Conservation (phyloP, 2,888 invertebrate species). For the Tetropium fuscum region DNA sequence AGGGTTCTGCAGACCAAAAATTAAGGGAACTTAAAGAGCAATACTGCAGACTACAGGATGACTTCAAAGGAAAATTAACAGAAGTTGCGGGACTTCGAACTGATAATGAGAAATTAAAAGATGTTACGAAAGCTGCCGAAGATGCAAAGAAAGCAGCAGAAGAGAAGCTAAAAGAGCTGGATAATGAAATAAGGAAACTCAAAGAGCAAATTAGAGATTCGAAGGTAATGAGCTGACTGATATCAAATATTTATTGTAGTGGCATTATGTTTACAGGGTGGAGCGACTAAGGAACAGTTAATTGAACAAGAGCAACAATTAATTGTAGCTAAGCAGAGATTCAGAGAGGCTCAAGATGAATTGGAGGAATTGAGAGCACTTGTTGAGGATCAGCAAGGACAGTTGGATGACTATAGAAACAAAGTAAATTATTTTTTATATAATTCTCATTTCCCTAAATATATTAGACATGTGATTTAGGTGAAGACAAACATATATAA, state of each 20-base stretch:
- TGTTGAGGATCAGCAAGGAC: slow-evolving; percentile 75
- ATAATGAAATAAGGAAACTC: slow-evolving; percentile 66
- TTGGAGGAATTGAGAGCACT: slow-evolving; percentile 70
- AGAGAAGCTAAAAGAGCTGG: slow-evolving; percentile 71
- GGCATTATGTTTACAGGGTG: slow-evolving; percentile 32
- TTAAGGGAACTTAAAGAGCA: slow-evolving; percentile 72
- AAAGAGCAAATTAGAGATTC: slow-evolving; percentile 57
- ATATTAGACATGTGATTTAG: too few relatives aligned
- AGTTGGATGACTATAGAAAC: slow-evolving; percentile 77
- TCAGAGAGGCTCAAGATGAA: slow-evolving; percentile 72
- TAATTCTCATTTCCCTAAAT: not conserved
- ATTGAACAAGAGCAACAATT: slow-evolving; percentile 73
- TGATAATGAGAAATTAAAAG: slow-evolving; percentile 68
- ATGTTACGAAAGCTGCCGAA: slow-evolving; percentile 62
- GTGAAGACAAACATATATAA: too few relatives aligned
- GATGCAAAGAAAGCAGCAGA: slow-evolving; percentile 70
- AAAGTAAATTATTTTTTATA: slow-evolving; percentile 64
- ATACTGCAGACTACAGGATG: slow-evolving; percentile 74
- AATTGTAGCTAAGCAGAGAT: slow-evolving; percentile 68
- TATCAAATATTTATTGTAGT: not conserved
- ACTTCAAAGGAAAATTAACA: slow-evolving; percentile 75
- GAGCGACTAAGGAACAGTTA: slow-evolving; percentile 70
- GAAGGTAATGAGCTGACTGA: slow-evolving; percentile 27
- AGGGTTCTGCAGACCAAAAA: slow-evolving; percentile 70
- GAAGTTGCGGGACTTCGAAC: slow-evolving; percentile 72